Base-by-base conservation (phyloP, 92 coral and sea anemone genomes). In the Muricea muricata region DNA sequence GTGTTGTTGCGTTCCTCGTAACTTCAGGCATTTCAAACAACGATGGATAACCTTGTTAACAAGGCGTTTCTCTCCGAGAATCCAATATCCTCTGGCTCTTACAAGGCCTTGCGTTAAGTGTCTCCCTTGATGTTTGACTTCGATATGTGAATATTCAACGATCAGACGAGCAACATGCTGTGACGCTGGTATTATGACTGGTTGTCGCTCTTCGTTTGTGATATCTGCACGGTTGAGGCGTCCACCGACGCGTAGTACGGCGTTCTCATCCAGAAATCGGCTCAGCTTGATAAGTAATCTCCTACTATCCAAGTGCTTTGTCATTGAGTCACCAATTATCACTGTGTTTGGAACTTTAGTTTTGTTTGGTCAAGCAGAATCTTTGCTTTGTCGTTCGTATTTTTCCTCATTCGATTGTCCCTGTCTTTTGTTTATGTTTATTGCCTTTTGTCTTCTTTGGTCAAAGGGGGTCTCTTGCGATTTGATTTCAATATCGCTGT, bases 41-140 rank as follows among this genome's bases (percentile, higher is more conserved):
- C 61, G 86, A 78, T 65, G 21, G 20, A 87, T 76, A 31, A 47
- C 47, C 40, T 78, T 31, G 72, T 65, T 83, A 4, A 76, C 35
- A 58, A 87, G 81, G 45, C 91, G 52, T 70, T 75, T 86, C 14
- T 52, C 88, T 12, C 90, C 93, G 24, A 90, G 28, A 18, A 90
- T 81, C 90, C 90, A 90, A 56, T 31, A 63, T 23, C 90, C 88
- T 26, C 65, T 73, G 66, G 84, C 55, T 18, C 88, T 56, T 24
- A 86, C 68, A 24, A 71, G 31, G 13, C 63, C 82, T 30, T 60
- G 90, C 10, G 90, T 89, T 83, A 89, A 66, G n/a, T 32, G 68
- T 7, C 93, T 52, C 18, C 23, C 60, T 10, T 48, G 56, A 20
- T 48, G 56, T 48, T 48, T 48, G 3, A 10, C 56, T 18, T 48